A percentile compares a stretch with the other conserved stretches of the same genome.
phyloP scores from a whole-genome alignment of 1,140 invertebrate genomes.

The Saccostrea echinata region DNA sequence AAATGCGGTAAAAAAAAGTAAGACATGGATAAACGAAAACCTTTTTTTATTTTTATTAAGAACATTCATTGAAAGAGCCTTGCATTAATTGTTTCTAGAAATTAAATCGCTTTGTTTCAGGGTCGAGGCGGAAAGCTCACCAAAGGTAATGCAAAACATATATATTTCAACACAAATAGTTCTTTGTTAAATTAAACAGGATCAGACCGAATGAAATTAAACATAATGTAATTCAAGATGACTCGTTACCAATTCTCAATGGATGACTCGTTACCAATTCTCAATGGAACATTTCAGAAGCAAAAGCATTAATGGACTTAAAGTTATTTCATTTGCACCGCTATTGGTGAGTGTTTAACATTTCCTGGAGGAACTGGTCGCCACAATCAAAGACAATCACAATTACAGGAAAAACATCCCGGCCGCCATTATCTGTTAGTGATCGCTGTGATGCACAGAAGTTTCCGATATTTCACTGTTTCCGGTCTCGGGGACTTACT shows the following conservation, averaged over 20 bases:
- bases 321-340: slow-evolving; percentile 1
- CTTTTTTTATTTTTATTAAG: no score
- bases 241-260: background rate
- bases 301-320: slow-evolving; percentile 26
- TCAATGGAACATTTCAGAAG: background rate
- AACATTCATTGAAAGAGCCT: background rate
- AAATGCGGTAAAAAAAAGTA: background rate
- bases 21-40: background rate
- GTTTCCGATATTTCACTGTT: background rate
- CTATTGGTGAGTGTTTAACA: background rate
- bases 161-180: background rate
- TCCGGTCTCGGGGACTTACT: background rate
- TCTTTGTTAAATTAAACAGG: background rate
- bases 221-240: background rate
- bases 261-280: background rate
- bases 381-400: background rate
- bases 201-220: slow-evolving; percentile 5
- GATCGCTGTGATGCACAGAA: background rate
- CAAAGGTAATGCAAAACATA: background rate
- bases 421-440: background rate
- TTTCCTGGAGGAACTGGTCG: background rate
- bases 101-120: background rate
- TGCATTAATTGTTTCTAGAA: no score
- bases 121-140: background rate
- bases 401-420: background rate